These are phyloP conservation scores for Eupithecia centaureata DNA, from an alignment of 2,888 invertebrate species.

Conservation along the genomic window DNA sequence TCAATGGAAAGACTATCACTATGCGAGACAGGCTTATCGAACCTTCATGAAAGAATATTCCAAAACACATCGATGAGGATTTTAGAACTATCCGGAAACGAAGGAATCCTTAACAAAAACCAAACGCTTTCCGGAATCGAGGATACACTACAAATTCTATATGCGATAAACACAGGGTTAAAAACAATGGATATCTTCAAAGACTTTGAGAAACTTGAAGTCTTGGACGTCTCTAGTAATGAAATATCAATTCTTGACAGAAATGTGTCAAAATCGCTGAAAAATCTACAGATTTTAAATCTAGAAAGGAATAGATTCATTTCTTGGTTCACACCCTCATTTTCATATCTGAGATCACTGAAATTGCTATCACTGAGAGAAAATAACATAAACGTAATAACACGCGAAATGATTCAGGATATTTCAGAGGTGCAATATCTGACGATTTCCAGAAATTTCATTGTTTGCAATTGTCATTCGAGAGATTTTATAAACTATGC, in stretches of 20 bases:
- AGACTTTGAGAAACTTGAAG: constrained; percentile 67
- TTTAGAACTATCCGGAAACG: constrained; percentile 84
- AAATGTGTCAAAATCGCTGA: constrained; percentile 59
- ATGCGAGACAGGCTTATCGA: constrained; percentile 73
- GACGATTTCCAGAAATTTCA: constrained; percentile 82
- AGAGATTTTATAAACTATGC: constrained; percentile 78
- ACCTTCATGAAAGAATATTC: constrained; percentile 67
- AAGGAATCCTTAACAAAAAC: constrained; percentile 59
- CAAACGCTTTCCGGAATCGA: constrained; percentile 71
- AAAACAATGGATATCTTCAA: constrained; percentile 64
- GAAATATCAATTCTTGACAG: constrained; percentile 69
- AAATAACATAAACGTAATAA: constrained; percentile 84
- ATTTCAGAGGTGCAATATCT: constrained; percentile 74
- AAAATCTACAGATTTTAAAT: constrained; percentile 75
- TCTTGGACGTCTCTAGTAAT: constrained; percentile 79
- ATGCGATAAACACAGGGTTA: constrained; percentile 72
- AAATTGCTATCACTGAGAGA: constrained; percentile 72
- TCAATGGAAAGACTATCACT: constrained; percentile 62
- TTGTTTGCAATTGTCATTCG: constrained; percentile 84
- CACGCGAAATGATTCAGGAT: constrained; percentile 83
- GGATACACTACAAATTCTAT: constrained; percentile 69
- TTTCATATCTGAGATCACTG: constrained; percentile 66
- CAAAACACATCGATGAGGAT: constrained; percentile 67
- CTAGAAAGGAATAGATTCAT: constrained; percentile 81
- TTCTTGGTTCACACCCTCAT: constrained; percentile 80